phyloP scores from a whole-genome alignment of 2,888 invertebrate species.

The Amphipoea oculea region DNA sequence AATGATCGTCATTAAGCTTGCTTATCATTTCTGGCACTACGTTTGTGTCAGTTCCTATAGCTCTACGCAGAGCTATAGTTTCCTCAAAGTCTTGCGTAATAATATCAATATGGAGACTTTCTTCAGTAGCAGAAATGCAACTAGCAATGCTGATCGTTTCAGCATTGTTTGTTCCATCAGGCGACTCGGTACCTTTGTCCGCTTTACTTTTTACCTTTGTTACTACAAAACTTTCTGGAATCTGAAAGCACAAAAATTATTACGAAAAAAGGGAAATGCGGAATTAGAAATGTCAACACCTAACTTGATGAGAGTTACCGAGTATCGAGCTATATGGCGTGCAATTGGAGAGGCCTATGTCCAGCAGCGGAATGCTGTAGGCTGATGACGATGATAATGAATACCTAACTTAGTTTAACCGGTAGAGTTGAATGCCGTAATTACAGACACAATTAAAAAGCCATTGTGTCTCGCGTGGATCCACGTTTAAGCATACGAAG shows the following conservation, averaged over 20 bases:
- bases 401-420: not conserved
- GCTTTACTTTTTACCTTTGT: not conserved
- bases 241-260: constrained; percentile 71
- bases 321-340: too few species aligned
- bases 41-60: constrained; percentile 77
- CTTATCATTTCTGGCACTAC: constrained; percentile 62
- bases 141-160: constrained; percentile 20
- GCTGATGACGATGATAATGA: too few species aligned
- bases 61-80: constrained; percentile 77
- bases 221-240: constrained; percentile 72
- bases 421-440: too few species aligned
- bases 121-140: constrained; percentile 74
- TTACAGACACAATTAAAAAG: too few species aligned
- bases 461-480: too few species aligned
- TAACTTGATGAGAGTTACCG: too few species aligned
- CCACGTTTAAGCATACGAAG: too few species aligned
- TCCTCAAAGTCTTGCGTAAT: constrained; percentile 78
- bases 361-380: too few species aligned
- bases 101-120: constrained; percentile 78
- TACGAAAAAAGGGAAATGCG: not conserved
- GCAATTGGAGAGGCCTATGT: too few species aligned
- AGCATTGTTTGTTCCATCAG: constrained; percentile 3
- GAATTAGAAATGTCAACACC: not conserved
- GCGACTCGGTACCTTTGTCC: constrained; percentile 37
- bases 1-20: constrained; percentile 37